Evolutionary conservation across 2,113 vertebrate genomes (phyloP), one percentile per base, ranked within the genome.

Genomic region (Pollachius pollachius): DNA sequence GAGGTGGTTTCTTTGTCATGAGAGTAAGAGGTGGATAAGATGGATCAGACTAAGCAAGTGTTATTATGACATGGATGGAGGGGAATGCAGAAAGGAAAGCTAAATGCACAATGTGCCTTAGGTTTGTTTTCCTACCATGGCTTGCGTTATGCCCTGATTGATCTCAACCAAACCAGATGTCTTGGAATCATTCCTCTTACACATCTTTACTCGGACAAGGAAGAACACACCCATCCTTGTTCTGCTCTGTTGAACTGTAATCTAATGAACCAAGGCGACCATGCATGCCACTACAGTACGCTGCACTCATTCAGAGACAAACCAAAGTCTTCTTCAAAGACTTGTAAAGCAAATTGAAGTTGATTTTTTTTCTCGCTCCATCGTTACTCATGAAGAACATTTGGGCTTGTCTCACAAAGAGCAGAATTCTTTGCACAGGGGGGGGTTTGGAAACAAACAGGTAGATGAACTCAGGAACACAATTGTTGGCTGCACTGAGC

Each of bases 21-120:
- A 72, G 54, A 72, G 59, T 77, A 76, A 65, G n/a, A 17, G 64
- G 8, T 30, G 74, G 75, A 80, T 59, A 70, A 2, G 75, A 81
- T 82, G 84, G 66, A 61, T 79, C 72, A 59, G 21, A 34, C 67
- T 69, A 76, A 75, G 69, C 23, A 71, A 69, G 60, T 77, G 72
- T 77, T 71, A 15, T 75, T 11, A 41, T 88, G 87, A 68, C 65
- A 85, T 82, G 84, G 72, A 80, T 73, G 78, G 63, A 73, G 37
- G 21, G 79, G 68, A 75, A 67, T 1, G 76, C 65, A 56, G 11
- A 58, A 34, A 56, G 11, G 30, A 34, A 57, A 57, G 7, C 52
- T 16, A 54, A 16, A 54, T 54, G 13, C 52, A 15, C 12, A n/a
- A n/a, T 57, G 54, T 57, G 8, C 12, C 41, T 48, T 48, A 48